Evolutionary conservation across 2,797 vertebrate genomes (phyloP).

Genomic region (Tinamus major): DNA sequence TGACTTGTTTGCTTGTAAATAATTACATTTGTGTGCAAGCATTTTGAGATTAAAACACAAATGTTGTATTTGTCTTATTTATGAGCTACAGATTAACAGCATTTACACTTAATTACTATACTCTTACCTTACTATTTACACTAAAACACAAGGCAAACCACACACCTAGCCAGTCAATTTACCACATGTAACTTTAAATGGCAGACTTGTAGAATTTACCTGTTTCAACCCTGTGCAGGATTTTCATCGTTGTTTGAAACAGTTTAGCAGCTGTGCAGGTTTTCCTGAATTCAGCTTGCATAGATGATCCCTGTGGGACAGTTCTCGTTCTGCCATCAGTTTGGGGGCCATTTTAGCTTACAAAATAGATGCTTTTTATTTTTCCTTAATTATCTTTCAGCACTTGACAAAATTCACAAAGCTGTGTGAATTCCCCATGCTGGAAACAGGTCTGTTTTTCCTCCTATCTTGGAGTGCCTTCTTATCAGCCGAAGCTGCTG

Average conservation of each 20-base stretch:
- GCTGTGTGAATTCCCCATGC: constrained; percentile 84
- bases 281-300: not conserved
- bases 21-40: not conserved
- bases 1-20: not conserved
- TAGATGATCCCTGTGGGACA: not conserved
- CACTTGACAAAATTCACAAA: constrained; percentile 90
- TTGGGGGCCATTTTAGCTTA: not conserved
- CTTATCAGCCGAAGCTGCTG: constrained; percentile 86
- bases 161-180: not conserved
- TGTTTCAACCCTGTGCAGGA: not conserved
- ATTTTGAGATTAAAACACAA: not conserved
- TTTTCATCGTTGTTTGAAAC: not conserved
- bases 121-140: not conserved
- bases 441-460: constrained; percentile 88
- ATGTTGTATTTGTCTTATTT: not conserved
- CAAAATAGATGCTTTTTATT: constrained; percentile 26
- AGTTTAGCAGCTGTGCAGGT: not conserved
- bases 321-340: not conserved
- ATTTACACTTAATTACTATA: not conserved
- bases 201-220: not conserved
- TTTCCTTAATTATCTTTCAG: constrained; percentile 80
- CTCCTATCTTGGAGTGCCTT: constrained; percentile 90
- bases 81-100: not conserved
- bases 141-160: not conserved
- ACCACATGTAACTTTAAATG: not conserved